Evolutionary conservation across 2,888 invertebrate species (phyloP), one percentile per base, ranked within the genome.

Genomic region (Yponomeuta cagnagella): DNA sequence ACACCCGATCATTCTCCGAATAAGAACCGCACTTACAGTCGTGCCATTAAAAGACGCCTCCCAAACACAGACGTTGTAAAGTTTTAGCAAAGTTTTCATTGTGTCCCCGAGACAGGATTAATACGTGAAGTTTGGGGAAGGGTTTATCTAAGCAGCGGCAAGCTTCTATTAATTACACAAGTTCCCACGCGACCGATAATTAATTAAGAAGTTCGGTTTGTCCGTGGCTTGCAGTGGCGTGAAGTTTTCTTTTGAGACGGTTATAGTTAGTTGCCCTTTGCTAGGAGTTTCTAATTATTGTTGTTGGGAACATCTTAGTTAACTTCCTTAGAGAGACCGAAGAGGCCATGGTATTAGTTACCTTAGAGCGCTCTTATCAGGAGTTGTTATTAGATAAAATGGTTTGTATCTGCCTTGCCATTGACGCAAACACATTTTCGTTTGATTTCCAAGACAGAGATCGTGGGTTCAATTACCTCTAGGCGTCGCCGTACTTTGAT

Each of bases 91-190:
- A 31, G 31, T 23, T 64, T 64, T 64, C 64, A 64, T 64, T 64
- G 30, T 64, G 30, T 64, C 52, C 52, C 52, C 52, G 6, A 58
- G 52, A 58, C 64, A 64, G 64, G 64, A 64, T 64, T 64, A 64
- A 64, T 64, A 64, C 30, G 64, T 64, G 64, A 64, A 64, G 30
- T 64, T 64, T 23, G 10, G 64, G 23, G 23, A 23, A 64, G 31
- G 64, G 64, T 23, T 64, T 31, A 64, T 64, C 64, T 64, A 58
- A 58, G 52, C 52, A 12, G 15, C 52, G 86, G 73, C 84, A 82
- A 85, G 86, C 86, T 87, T 84, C 87, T 89, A 89, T 88, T 89
- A 89, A 89, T 90, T 90, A 88, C 83, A 78, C 77, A 85, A 89
- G 82, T 90, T 89, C 75, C 75, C 73, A 75, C 75, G 73, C 77